Conservation (phyloP, 2,113 vertebrate species). For the Cryptoleucopteryx plumbea region DNA sequence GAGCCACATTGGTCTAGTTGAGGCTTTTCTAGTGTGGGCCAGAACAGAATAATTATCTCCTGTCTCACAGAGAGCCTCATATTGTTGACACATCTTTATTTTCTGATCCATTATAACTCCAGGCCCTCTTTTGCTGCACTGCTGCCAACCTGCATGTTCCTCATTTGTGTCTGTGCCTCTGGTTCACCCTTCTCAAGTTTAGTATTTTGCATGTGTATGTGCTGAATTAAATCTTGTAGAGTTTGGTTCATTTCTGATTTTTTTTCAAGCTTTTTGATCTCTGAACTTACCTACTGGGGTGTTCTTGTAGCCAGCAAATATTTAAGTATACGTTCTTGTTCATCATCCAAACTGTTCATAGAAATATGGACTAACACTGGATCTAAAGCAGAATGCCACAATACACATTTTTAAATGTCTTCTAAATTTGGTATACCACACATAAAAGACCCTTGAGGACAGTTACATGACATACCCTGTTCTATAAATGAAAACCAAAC, state of each 20-base stretch:
- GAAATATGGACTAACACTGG: not conserved
- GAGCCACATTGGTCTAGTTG: not conserved
- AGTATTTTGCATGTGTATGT: not conserved
- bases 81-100: not conserved
- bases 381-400: not conserved
- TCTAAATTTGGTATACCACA: not conserved
- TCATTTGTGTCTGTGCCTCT: not conserved
- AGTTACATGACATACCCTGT: not conserved
- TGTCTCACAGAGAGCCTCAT: not conserved
- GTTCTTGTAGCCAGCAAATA: not conserved
- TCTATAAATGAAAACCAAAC: not conserved
- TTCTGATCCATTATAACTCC: not conserved
- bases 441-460: not conserved
- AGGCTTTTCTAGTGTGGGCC: not conserved
- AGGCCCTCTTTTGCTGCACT: not conserved
- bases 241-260: not conserved
- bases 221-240: not conserved
- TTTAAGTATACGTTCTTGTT: not conserved
- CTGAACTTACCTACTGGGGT: not conserved
- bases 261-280: not conserved
- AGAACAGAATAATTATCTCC: not conserved
- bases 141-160: not conserved
- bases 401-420: not conserved
- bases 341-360: not conserved
- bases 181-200: not conserved